Evolutionary conservation across 1,140 invertebrate genomes (phyloP).

Genomic region (Drosophila sp.): DNA sequence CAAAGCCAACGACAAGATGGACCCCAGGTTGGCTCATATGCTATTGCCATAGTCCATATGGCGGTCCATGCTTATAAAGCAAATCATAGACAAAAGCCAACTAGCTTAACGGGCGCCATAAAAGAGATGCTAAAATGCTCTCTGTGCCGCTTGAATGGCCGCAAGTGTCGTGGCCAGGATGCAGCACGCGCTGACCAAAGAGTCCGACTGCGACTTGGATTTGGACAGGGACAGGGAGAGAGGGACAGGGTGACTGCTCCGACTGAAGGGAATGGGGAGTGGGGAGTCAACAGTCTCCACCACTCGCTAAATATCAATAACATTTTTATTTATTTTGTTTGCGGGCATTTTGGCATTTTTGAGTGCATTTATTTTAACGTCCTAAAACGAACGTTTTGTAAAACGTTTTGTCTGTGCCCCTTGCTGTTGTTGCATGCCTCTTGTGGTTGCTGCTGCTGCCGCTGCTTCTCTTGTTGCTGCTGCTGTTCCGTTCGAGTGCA

Average conservation of each 20-base stretch:
- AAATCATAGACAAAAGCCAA: constrained; percentile 75
- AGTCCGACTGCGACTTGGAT: background rate
- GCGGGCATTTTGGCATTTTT: constrained; percentile 82
- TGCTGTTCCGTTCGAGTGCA: constrained; percentile 54
- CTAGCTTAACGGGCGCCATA: constrained; percentile 64
- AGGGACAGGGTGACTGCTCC: background rate
- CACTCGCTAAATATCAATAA: constrained; percentile 81
- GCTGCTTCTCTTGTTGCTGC: constrained; percentile 4
- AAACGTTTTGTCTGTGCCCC: constrained; percentile 69
- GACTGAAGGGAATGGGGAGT: background rate
- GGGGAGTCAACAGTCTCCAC: background rate
- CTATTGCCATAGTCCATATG: background rate
- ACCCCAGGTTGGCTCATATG: background rate
- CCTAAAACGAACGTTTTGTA: constrained; percentile 75
- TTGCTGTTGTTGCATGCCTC: constrained; percentile 24
- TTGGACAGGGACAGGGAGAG: too few relatives aligned
- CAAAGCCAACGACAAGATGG: constrained; percentile 34
- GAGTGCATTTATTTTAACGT: constrained; percentile 82
- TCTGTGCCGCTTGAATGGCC: constrained; percentile 57
- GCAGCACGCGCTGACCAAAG: constrained; percentile 56
- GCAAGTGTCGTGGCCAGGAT: constrained; percentile 65
- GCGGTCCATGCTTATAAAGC: constrained; percentile 63
- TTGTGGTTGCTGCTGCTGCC: constrained; percentile 6
- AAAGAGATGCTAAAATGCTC: constrained; percentile 30
- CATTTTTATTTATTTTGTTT: constrained; percentile 83